These are phyloP conservation scores for Penelope pileata DNA, from an alignment of 2,113 vertebrate genomes.

Conservation along the genomic window DNA sequence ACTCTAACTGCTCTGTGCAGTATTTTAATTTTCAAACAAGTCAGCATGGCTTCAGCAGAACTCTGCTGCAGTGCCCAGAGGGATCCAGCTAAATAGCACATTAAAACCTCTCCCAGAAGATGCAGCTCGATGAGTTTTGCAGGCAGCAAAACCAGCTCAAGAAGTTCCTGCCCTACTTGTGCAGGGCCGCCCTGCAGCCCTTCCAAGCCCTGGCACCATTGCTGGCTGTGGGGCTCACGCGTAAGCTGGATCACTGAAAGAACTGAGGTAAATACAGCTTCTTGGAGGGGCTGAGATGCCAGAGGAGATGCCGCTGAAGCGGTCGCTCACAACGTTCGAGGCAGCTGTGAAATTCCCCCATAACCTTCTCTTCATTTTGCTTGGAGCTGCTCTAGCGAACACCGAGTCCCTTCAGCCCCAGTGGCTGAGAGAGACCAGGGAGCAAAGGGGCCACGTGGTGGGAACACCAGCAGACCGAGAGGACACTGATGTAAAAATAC, in stretches of 20 bases:
- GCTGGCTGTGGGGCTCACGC: fast-evolving
- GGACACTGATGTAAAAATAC: not conserved
- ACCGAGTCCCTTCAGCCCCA: not conserved
- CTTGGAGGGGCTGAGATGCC: not conserved
- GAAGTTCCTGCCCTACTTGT: not conserved
- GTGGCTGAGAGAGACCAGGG: not conserved
- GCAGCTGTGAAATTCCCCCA: not conserved
- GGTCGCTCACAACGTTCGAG: not conserved
- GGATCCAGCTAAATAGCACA: not conserved
- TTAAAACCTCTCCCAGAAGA: not conserved
- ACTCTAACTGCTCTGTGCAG: not conserved
- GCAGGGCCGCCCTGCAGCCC: not conserved
- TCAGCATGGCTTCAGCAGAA: not conserved
- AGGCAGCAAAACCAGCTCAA: not conserved
- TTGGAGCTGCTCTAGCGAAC: not conserved
- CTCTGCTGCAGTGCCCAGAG: not conserved
- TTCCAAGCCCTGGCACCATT: not conserved
- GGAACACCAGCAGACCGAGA: not conserved
- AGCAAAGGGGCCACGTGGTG: not conserved
- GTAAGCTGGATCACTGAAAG: not conserved
- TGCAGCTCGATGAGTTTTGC: not conserved
- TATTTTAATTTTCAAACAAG: not conserved
- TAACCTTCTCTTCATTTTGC: not conserved
- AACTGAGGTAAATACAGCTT: not conserved
- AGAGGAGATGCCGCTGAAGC: not conserved